These are phyloP conservation scores for Crocidura indochinensis DNA, from an alignment of 2,797 vertebrate species.

Conservation along the genomic window DNA sequence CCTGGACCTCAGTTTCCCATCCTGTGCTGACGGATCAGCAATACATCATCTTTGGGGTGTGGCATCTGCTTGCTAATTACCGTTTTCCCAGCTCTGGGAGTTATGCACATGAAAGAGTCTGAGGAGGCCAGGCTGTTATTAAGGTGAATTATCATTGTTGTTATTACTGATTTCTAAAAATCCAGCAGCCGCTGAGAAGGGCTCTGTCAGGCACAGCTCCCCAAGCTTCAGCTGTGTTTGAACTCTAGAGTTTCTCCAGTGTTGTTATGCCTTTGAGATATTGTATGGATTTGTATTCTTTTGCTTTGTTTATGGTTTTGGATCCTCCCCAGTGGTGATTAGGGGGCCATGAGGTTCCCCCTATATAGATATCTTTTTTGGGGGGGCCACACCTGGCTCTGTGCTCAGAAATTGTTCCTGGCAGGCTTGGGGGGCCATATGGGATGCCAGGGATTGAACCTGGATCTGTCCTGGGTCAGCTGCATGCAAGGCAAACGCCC, in stretches of 20 bases:
- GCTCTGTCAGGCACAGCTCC: constrained; percentile 18
- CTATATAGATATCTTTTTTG: background rate
- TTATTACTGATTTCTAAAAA: constrained; percentile 83
- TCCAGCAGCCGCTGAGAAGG: constrained; percentile 65
- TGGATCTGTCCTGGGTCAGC: no score
- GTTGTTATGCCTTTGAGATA: background rate
- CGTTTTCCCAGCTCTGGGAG: constrained; percentile 78
- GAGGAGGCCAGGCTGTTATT: constrained; percentile 81
- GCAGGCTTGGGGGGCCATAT: no score
- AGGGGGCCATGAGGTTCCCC: no score
- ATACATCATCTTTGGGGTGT: constrained; percentile 77
- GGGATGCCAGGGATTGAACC: no score
- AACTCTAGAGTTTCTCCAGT: constrained; percentile 10
- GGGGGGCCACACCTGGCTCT: no score
- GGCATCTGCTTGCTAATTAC: constrained; percentile 81
- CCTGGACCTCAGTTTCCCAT: constrained; percentile 83
- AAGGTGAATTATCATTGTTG: constrained; percentile 82
- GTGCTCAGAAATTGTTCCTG: no score
- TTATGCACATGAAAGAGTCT: constrained; percentile 81
- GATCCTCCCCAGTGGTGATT: no score
- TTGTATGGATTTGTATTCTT: no score
- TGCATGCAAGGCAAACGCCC: no score
- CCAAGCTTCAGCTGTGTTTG: background rate
- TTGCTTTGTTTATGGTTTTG: no score
- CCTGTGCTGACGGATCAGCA: constrained; percentile 70